These are phyloP conservation scores for Thymelicus lineola DNA, from an alignment of 2,888 invertebrate genomes.

Conservation along the genomic window DNA sequence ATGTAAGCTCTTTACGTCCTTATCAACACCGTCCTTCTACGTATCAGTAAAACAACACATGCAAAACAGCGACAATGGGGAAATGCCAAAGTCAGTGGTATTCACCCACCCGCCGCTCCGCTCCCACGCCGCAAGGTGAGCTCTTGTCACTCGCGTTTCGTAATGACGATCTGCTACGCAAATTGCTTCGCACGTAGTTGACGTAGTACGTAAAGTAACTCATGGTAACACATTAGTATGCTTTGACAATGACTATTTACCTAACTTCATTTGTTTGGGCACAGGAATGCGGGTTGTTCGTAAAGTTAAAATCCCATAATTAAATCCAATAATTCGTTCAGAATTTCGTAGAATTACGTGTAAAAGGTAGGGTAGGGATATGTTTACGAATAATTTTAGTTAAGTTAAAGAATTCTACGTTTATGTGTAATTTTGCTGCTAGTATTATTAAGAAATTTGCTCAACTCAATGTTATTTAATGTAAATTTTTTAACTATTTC, in stretches of 20 bases:
- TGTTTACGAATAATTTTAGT: too few species aligned
- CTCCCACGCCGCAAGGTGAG: conserved; percentile 80
- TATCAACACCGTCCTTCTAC: too few species aligned
- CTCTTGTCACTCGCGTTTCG: conserved; percentile 60
- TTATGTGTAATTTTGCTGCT: too few species aligned
- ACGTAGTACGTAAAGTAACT: conserved; percentile 21
- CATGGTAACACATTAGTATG: conserved; percentile 21
- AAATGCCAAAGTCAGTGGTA: conserved; percentile 73
- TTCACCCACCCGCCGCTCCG: conserved; percentile 70
- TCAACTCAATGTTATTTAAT: too few species aligned
- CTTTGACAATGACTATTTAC: neutral
- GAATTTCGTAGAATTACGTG: neutral
- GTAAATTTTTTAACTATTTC: too few species aligned
- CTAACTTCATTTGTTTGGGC: conserved; percentile 1
- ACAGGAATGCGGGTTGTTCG: neutral
- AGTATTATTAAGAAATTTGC: too few species aligned
- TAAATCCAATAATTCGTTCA: neutral
- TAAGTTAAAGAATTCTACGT: too few species aligned
- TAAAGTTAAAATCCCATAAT: neutral
- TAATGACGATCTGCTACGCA: conserved; percentile 29
- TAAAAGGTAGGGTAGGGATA: too few species aligned
- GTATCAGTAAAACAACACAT: neutral
- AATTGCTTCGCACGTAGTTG: conserved; percentile 21
- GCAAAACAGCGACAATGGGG: conserved; percentile 42
- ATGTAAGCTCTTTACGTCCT: too few species aligned